Evolutionary conservation across 2,797 vertebrate genomes (phyloP).

Genomic region (Rhadinocentrus ornatus): DNA sequence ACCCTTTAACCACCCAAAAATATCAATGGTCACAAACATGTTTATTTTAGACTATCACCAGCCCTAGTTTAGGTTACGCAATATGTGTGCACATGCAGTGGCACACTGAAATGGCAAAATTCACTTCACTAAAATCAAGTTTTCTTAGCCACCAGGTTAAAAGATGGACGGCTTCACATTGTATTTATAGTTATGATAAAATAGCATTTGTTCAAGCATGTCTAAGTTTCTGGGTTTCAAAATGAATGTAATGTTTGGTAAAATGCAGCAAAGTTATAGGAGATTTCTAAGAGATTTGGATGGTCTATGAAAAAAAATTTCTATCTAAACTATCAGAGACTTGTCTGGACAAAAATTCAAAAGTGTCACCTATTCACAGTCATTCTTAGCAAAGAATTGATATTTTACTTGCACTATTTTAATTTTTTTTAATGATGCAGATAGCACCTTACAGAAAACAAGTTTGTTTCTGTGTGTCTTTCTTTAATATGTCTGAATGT

Average conservation of each 20-base stretch:
- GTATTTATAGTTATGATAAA: background rate
- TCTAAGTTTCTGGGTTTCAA: background rate
- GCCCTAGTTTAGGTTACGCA: background rate
- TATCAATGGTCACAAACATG: background rate
- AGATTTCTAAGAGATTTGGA: too few relatives aligned
- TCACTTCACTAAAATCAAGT: background rate
- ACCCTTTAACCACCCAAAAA: too few relatives aligned
- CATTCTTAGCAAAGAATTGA: background rate
- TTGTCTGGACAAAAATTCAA: background rate
- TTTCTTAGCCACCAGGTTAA: background rate
- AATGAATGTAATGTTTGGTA: background rate
- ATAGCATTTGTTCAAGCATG: background rate
- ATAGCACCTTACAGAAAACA: too few relatives aligned
- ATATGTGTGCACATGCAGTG: background rate
- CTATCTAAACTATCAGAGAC: background rate
- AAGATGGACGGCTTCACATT: too few relatives aligned
- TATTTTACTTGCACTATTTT: background rate
- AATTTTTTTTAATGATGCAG: background rate
- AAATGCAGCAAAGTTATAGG: background rate
- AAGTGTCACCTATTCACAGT: background rate
- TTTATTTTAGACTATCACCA: background rate
- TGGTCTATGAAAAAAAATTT: too few relatives aligned
- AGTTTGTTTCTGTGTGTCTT: background rate
- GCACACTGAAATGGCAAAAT: background rate
- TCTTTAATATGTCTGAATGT: constrained; percentile 3